Evolutionary conservation across 2,797 vertebrate species (phyloP).

Genomic region (Telmatherina bonti): DNA sequence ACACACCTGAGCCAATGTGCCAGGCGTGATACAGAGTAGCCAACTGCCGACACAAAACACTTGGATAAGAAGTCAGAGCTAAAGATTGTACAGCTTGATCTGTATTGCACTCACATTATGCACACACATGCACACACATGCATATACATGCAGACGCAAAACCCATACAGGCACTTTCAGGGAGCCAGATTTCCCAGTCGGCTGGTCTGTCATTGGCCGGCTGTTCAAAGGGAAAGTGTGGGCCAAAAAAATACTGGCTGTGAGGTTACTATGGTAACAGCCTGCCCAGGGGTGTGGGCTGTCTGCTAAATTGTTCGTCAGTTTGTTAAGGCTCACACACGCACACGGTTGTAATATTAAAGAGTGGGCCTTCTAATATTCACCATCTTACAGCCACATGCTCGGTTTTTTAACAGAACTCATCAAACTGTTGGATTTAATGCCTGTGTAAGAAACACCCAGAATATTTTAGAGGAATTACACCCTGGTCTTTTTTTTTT

Average conservation of each 20-base stretch:
- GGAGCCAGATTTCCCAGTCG: constrained; percentile 76
- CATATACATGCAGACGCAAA: constrained; percentile 35
- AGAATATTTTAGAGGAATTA: constrained; percentile 41
- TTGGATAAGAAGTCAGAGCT: constrained; percentile 33
- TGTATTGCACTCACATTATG: constrained; percentile 41
- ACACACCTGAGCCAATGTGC: constrained; percentile 53
- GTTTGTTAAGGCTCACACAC: constrained; percentile 64
- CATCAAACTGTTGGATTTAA: constrained; percentile 47
- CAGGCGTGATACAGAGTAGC: constrained; percentile 29
- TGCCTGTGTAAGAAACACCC: constrained; percentile 30
- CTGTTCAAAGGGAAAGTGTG: constrained; percentile 77
- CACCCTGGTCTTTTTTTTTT: constrained; percentile 37
- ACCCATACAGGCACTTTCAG: constrained; percentile 43
- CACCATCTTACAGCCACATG: constrained; percentile 44
- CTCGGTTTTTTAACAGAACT: constrained; percentile 49
- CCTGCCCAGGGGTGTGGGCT: constrained; percentile 77
- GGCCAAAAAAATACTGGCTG: constrained; percentile 77
- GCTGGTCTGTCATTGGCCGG: constrained; percentile 78
- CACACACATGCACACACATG: constrained; percentile 3
- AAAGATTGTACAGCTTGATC: constrained; percentile 56
- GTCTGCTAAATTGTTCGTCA: constrained; percentile 76
- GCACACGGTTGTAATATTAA: constrained; percentile 38
- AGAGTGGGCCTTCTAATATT: constrained; percentile 30
- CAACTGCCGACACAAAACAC: constrained; percentile 36
- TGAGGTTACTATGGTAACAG: constrained; percentile 81